phyloP scores from a whole-genome alignment of 2,888 invertebrate genomes.

The Notodonta dromedarius region DNA sequence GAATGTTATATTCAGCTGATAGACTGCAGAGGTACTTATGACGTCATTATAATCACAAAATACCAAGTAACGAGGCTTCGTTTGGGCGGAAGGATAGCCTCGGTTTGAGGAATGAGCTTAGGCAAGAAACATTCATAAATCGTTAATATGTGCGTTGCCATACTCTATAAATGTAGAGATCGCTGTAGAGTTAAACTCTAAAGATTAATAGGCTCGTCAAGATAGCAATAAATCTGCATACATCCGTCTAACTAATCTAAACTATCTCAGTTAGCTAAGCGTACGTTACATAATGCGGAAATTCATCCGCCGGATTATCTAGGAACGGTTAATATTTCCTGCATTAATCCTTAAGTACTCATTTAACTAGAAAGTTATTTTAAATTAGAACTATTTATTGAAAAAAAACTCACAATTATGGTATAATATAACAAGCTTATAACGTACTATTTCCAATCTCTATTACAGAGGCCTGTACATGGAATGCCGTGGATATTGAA shows the following conservation, averaged over 20 bases:
- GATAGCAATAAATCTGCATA: not conserved
- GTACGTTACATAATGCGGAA: not conserved
- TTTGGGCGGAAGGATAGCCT: too few species aligned
- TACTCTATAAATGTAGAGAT: too few species aligned
- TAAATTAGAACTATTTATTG: too few species aligned
- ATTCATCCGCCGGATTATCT: not conserved
- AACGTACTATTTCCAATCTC: constrained; percentile 6
- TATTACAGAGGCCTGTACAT: constrained; percentile 26
- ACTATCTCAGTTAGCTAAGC: constrained; percentile 1
- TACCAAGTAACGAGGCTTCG: too few species aligned
- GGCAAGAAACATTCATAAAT: too few species aligned
- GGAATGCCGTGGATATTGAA: constrained; percentile 44
- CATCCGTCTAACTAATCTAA: not conserved
- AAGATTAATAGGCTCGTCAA: not conserved
- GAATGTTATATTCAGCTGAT: too few species aligned
- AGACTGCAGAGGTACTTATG: too few species aligned
- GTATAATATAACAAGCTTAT: too few species aligned
- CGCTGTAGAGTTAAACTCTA: not conserved
- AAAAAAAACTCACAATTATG: too few species aligned
- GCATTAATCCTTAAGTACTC: not conserved
- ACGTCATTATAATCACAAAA: too few species aligned
- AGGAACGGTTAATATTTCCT: not conserved
- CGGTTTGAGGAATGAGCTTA: too few species aligned
- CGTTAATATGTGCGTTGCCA: too few species aligned
- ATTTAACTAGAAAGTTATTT: not conserved